Percentiles rank a stretch among this genome's conserved stretches.
Conservation (phyloP, 2,888 invertebrate species). For the Isotomurus palustris region DNA sequence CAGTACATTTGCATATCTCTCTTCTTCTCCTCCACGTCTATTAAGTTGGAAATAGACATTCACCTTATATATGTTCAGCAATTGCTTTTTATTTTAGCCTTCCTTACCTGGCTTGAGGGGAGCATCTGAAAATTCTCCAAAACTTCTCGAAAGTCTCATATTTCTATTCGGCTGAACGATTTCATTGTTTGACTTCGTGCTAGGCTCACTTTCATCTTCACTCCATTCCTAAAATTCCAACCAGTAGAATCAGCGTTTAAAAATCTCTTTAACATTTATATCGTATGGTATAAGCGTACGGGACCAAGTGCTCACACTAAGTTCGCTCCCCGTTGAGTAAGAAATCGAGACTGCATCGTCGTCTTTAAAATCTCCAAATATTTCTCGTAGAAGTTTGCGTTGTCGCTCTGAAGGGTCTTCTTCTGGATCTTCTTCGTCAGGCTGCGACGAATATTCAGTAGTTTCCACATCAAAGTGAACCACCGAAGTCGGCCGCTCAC, state of each 20-base stretch:
- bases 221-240: slow-evolving; percentile 14
- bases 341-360: background rate
- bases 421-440: slow-evolving; percentile 14
- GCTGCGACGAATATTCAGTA: slow-evolving; percentile 15
- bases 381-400: slow-evolving; percentile 9
- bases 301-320: slow-evolving; percentile 25
- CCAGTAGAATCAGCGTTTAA: background rate
- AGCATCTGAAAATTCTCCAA: slow-evolving; percentile 26
- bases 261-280: background rate
- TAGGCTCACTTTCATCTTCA: slow-evolving; percentile 12
- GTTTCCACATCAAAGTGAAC: slow-evolving; percentile 6
- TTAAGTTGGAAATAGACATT: background rate
- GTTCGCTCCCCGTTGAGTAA: slow-evolving; percentile 29
- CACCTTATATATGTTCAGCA: background rate
- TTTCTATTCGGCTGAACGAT: slow-evolving; percentile 4
- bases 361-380: slow-evolving; percentile 16
- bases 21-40: slow-evolving; percentile 1
- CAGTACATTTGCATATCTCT: slow-evolving; percentile 21
- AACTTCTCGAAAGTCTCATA: slow-evolving; percentile 19
- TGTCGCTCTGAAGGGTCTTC: slow-evolving; percentile 14
- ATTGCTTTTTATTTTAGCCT: slow-evolving; percentile 1
- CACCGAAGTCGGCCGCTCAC: slow-evolving; percentile 25
- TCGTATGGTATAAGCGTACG: background rate
- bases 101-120: background rate
- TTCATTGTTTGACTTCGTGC: slow-evolving; percentile 10